Evolutionary conservation across 2,888 invertebrate genomes (phyloP).

Genomic region (Shargacucullia verbasci): DNA sequence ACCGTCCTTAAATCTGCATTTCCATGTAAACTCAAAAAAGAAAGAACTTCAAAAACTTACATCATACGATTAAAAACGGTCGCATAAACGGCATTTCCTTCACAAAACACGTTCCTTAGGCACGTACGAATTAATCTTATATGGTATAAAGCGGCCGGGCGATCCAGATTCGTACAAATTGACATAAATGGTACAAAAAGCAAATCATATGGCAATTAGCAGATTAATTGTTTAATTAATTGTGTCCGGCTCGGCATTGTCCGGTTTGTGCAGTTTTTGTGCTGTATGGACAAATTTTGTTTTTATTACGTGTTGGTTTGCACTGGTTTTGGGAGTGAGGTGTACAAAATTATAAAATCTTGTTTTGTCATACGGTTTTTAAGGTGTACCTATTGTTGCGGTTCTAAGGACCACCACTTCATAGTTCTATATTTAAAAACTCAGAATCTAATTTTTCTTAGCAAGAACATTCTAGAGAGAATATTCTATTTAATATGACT

Average conservation of each 20-base stretch:
- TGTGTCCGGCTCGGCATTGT: slow-evolving; percentile 68
- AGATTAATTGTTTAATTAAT: slow-evolving; percentile 89
- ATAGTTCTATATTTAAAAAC: too few relatives aligned
- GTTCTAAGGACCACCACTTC: too few relatives aligned
- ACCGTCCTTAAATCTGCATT: too few relatives aligned
- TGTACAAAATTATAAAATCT: too few relatives aligned
- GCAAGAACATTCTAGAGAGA: too few relatives aligned
- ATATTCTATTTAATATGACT: too few relatives aligned
- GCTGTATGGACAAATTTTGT: slow-evolving; percentile 58
- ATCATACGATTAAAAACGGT: slow-evolving; percentile 18
- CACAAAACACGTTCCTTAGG: slow-evolving; percentile 50
- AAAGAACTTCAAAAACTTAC: slow-evolving; percentile 43
- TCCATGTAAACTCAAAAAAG: slow-evolving; percentile 1
- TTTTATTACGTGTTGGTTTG: slow-evolving; percentile 51
- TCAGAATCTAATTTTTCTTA: too few relatives aligned
- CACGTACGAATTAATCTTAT: slow-evolving; percentile 67
- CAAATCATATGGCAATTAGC: slow-evolving; percentile 85
- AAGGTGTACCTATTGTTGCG: too few relatives aligned
- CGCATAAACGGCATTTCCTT: slow-evolving; percentile 29
- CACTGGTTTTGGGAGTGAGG: slow-evolving; percentile 23
- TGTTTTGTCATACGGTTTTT: too few relatives aligned
- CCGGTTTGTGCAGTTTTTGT: slow-evolving; percentile 67
- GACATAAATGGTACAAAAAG: slow-evolving; percentile 80
- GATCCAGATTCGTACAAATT: slow-evolving; percentile 79
- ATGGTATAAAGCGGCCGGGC: slow-evolving; percentile 57